These are phyloP conservation scores for Lordiphosa mommai DNA, from an alignment of 1,140 invertebrate species.

Conservation along the genomic window DNA sequence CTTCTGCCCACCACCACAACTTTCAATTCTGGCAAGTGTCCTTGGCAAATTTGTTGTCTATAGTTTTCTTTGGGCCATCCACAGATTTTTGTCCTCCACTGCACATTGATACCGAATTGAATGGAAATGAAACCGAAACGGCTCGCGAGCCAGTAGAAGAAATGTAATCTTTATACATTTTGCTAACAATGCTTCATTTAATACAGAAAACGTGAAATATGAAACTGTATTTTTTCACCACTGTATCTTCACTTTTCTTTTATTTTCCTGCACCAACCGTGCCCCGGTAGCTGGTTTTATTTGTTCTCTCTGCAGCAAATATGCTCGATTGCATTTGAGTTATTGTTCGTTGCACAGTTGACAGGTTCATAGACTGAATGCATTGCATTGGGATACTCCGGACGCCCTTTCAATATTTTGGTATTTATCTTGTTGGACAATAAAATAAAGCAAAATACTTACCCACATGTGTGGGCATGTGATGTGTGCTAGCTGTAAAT, in stretches of 20 bases:
- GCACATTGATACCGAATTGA: background rate
- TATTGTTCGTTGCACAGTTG: conserved; percentile 59
- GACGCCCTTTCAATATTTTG: conserved; percentile 71
- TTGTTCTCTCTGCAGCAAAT: conserved; percentile 53
- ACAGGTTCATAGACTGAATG: conserved; percentile 19
- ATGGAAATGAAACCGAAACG: too few species aligned
- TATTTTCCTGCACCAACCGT: conserved; percentile 8
- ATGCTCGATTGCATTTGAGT: conserved; percentile 76
- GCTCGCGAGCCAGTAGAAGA: too few species aligned
- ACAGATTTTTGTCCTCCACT: conserved; percentile 6
- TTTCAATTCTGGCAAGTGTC: conserved; percentile 29
- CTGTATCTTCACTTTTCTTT: conserved; percentile 12
- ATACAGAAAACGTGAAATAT: too few species aligned
- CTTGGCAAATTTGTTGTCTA: conserved; percentile 63
- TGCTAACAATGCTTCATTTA: too few species aligned
- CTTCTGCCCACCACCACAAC: background rate
- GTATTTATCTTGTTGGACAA: conserved; percentile 77
- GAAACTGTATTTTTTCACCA: background rate
- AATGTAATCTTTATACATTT: too few species aligned
- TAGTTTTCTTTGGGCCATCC: conserved; percentile 22
- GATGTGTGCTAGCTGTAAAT: background rate
- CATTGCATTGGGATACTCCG: background rate
- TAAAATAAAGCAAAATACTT: conserved; percentile 73
- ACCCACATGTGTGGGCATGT: conserved; percentile 6
- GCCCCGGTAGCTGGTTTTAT: conserved; percentile 46